Conservation (phyloP, 2,113 vertebrate species). For the Miniopterus natalensis region DNA sequence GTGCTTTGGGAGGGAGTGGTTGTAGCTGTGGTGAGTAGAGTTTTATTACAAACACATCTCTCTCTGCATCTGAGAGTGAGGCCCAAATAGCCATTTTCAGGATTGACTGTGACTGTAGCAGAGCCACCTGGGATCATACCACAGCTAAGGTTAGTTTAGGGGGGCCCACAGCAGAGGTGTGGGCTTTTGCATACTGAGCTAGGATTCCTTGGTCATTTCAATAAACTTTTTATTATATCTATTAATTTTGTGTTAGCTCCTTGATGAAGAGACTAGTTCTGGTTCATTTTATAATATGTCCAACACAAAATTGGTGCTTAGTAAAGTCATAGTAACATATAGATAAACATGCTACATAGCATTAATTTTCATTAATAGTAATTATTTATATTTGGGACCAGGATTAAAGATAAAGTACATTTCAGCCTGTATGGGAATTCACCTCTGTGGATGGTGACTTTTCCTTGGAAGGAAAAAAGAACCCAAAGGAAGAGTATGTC, state of each 20-base stretch:
- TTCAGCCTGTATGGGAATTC: background rate
- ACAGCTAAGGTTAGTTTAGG: background rate
- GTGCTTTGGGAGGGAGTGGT: background rate
- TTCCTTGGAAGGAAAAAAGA: background rate
- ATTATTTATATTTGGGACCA: slow-evolving; percentile 1
- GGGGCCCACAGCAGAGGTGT: background rate
- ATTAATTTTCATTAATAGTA: slow-evolving; percentile 23
- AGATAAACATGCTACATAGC: background rate
- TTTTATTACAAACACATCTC: background rate
- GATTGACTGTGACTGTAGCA: background rate
- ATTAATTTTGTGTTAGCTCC: background rate
- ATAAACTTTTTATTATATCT: background rate
- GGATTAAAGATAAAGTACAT: background rate
- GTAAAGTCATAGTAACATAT: background rate
- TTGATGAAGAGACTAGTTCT: background rate
- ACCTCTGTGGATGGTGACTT: background rate
- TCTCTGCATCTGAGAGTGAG: background rate
- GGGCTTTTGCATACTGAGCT: background rate
- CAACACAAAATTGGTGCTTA: background rate
- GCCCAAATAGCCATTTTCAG: background rate
- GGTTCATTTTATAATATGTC: background rate
- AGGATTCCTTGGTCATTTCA: slow-evolving; percentile 9
- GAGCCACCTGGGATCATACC: background rate
- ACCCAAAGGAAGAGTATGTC: background rate
- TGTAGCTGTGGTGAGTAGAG: background rate